Evolutionary conservation across 2,888 invertebrate genomes (phyloP).

Genomic region (Silvanus unidentatus): DNA sequence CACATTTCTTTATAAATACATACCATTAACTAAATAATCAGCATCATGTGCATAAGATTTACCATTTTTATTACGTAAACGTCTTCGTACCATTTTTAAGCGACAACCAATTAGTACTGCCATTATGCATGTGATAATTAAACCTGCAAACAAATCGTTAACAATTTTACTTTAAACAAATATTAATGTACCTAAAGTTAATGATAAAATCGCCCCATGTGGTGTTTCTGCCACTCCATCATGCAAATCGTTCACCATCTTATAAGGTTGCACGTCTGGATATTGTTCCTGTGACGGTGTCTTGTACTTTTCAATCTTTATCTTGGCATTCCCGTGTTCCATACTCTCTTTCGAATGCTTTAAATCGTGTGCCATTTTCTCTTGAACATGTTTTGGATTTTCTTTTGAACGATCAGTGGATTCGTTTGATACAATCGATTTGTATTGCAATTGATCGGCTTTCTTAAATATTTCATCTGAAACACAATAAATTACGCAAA

Average conservation of each 20-base stretch:
- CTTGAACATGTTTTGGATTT: constrained; percentile 38
- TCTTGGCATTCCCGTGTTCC: constrained; percentile 24
- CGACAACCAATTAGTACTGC: constrained; percentile 78
- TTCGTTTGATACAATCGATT: not conserved
- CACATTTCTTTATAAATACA: constrained; percentile 71
- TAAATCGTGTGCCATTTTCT: constrained; percentile 42
- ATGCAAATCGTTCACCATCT: constrained; percentile 37
- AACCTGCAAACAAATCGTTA: constrained; percentile 49
- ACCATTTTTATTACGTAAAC: constrained; percentile 69
- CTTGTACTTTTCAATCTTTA: constrained; percentile 24
- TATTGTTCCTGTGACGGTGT: constrained; percentile 25
- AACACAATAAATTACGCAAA: not conserved
- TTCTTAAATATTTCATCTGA: constrained; percentile 2
- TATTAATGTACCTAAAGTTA: constrained; percentile 58
- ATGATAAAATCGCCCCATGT: constrained; percentile 72
- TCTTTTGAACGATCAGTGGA: constrained; percentile 14
- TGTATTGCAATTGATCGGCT: constrained; percentile 4
- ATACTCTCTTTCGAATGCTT: constrained; percentile 39
- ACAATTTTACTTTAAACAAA: too few species aligned
- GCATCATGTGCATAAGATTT: constrained; percentile 88
- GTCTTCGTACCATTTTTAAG: constrained; percentile 65
- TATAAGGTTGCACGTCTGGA: constrained; percentile 34
- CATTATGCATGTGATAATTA: constrained; percentile 74
- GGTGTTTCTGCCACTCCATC: constrained; percentile 67
- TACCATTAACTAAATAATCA: constrained; percentile 95